These are phyloP conservation scores for Malthinus seriepunctatus DNA, from an alignment of 2,888 invertebrate genomes.

Conservation along the genomic window DNA sequence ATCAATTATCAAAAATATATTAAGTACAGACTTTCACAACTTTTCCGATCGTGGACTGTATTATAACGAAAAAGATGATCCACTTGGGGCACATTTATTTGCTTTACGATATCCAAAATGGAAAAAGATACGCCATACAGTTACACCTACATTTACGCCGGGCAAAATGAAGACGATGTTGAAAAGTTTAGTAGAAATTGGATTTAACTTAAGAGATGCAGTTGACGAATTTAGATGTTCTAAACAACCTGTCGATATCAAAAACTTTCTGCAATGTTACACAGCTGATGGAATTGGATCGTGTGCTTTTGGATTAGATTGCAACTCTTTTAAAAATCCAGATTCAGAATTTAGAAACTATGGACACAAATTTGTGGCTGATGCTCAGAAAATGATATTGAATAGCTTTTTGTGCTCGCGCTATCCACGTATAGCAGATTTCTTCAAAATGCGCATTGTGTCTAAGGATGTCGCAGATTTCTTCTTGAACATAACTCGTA, in stretches of 20 bases:
- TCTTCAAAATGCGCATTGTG: background rate
- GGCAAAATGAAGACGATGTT: slow-evolving; percentile 56
- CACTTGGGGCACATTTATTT: slow-evolving; percentile 42
- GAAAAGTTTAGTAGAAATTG: slow-evolving; percentile 42
- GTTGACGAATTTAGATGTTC: background rate
- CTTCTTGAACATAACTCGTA: background rate
- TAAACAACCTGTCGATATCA: too few relatives aligned
- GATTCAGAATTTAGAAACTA: background rate
- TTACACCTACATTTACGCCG: slow-evolving; percentile 54
- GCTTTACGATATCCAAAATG: slow-evolving; percentile 47
- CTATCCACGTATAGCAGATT: background rate
- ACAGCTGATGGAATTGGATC: background rate
- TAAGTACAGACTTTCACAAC: slow-evolving; percentile 47
- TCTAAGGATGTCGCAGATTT: background rate
- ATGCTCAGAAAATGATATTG: background rate
- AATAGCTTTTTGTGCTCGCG: background rate
- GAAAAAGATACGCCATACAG: slow-evolving; percentile 50
- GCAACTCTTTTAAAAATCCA: background rate
- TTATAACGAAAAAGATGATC: slow-evolving; percentile 44
- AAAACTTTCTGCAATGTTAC: too few relatives aligned
- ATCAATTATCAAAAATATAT: slow-evolving; percentile 43
- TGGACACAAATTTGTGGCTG: background rate
- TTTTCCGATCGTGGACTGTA: slow-evolving; percentile 47
- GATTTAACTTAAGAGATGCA: slow-evolving; percentile 35
- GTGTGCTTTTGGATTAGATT: background rate